Conservation (phyloP, 2,888 invertebrate genomes). For the Cerastis leucographa region DNA sequence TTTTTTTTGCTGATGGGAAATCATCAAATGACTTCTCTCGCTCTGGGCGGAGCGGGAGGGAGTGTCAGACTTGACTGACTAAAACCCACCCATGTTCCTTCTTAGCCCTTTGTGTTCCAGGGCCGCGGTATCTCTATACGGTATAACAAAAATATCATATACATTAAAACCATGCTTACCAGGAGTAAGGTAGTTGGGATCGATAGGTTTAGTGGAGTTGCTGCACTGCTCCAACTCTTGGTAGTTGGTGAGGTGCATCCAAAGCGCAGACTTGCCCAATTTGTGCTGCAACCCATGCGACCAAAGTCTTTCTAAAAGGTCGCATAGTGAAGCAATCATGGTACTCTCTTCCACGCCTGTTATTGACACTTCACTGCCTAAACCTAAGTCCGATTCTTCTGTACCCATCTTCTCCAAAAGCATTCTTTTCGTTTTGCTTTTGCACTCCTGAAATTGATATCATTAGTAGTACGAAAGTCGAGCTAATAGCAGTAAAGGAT, state of each 20-base stretch:
- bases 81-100: no score
- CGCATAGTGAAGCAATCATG: slow-evolving; percentile 99
- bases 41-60: no score
- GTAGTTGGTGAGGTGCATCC: slow-evolving; percentile 98
- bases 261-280: slow-evolving; percentile 98
- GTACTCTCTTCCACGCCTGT: slow-evolving; percentile 98
- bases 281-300: slow-evolving; percentile 98
- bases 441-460: slow-evolving; percentile 93
- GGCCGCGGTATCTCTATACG: no score
- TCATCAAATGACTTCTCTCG: no score
- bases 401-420: slow-evolving; percentile 99
- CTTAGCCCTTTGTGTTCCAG: no score
- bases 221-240: slow-evolving; percentile 95
- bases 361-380: slow-evolving; percentile 94
- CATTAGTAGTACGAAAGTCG: neutral
- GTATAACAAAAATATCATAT: no score
- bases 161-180: slow-evolving; percentile 76
- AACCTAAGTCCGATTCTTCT: slow-evolving; percentile 98
- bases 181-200: slow-evolving; percentile 89
- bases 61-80: no score
- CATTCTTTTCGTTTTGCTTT: slow-evolving; percentile 99
- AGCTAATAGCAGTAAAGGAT: neutral
- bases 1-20: no score
- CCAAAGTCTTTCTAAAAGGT: slow-evolving; percentile 99
- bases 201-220: slow-evolving; percentile 88